Base-by-base conservation (phyloP, 2,888 invertebrate genomes). In the Meloe dianella region DNA sequence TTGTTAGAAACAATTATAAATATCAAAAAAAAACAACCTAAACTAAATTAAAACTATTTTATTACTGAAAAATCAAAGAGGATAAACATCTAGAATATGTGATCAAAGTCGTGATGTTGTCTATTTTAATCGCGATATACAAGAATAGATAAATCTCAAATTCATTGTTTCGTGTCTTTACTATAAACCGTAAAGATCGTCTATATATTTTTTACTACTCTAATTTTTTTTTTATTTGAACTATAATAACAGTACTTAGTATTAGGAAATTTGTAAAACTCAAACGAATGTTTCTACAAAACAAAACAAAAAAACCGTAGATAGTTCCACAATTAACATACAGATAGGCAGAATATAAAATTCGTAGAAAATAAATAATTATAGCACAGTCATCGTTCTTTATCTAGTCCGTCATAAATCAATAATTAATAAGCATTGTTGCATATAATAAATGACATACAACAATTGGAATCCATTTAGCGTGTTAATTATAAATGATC, bases 111-210 rank as follows among this genome's bases (percentile, higher is more conserved):
- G 72, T 75, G 73, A 74, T 69, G 69, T 64, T 67, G 67, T 73
- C 68, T 72, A 70, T 69, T 69, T 66, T 63, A 68, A 74, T 71
- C 71, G 70, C 71, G 72, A 74, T 75, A 72, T 70, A 68, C 70
- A 58, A 65, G 70, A 58, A 41, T 57, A 69, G 74, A 75, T 75
- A 75, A 72, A 74, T 74, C 69, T 72, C 67, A 70, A 69, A 74
- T 75, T 73, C 72, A 75, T 76, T 74, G 68, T 66, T 68, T 68
- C 68, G 68, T 68, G 68, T 66, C 54, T 63, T 60, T 60, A 66
- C 22, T 20, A 47, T 47, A 47, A 47, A 47, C 47, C 47, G 10
- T 47, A 47, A 47, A 47, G 47, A 47, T 47, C 47, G 47, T 0
- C 35, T 41, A 41, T 41, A 9, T 35, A 1, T 14, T 35, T 6